phyloP scores from a whole-genome alignment of 2,797 vertebrate genomes.

The Enteromius argenteus region DNA sequence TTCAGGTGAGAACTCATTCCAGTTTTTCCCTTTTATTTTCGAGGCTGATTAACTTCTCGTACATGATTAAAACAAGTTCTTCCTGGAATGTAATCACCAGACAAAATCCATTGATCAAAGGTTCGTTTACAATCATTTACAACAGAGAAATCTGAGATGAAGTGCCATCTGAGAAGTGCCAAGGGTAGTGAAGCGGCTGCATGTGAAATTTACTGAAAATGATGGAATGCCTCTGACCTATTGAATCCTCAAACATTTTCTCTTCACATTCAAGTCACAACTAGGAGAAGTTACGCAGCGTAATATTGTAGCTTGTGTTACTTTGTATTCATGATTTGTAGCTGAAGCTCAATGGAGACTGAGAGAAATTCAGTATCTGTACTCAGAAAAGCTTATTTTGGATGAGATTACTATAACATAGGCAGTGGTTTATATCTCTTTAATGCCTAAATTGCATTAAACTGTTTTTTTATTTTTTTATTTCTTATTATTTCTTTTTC shows the following conservation, averaged over 20 bases:
- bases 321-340: constrained; percentile 31
- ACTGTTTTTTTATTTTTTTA: background rate
- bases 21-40: constrained; percentile 14
- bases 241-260: constrained; percentile 20
- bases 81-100: constrained; percentile 32
- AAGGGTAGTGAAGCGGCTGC: constrained; percentile 28
- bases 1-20: background rate
- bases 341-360: background rate
- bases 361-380: background rate
- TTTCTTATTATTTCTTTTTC: no score
- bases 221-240: constrained; percentile 26
- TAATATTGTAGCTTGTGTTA: constrained; percentile 10
- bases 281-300: background rate
- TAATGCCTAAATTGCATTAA: background rate
- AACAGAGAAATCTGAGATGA: constrained; percentile 19
- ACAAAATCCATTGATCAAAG: constrained; percentile 40
- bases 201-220: constrained; percentile 43
- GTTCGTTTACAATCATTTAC: constrained; percentile 30
- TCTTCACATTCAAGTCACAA: background rate
- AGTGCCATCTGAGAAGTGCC: constrained; percentile 39
- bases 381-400: constrained; percentile 5
- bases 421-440: background rate
- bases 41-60: constrained; percentile 10
- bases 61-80: constrained; percentile 35
- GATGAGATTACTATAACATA: background rate